Conservation (phyloP, 1,140 invertebrate genomes). For the Pteromalus puparum region DNA sequence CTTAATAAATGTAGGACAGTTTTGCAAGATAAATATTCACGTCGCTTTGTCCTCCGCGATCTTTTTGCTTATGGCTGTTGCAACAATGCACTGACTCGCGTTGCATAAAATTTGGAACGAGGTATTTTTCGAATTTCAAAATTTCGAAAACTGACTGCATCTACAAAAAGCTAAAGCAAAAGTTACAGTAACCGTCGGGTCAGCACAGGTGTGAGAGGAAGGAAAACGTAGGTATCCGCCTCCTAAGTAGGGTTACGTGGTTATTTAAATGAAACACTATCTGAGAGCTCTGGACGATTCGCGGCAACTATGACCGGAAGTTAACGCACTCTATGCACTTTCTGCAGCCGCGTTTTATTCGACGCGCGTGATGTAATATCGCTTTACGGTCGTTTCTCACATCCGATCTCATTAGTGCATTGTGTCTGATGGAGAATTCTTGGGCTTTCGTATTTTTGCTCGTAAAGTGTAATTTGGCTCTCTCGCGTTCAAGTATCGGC, state of each 20-base stretch:
- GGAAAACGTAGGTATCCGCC: slow-evolving; percentile 64
- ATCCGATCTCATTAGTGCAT: slow-evolving; percentile 16
- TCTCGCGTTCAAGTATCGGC: neutral
- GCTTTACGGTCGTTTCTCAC: slow-evolving; percentile 1
- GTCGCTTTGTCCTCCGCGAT: neutral
- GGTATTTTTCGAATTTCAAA: too few species aligned
- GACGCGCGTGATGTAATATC: slow-evolving; percentile 8
- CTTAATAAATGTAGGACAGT: neutral
- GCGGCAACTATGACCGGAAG: slow-evolving; percentile 48
- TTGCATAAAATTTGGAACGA: too few species aligned
- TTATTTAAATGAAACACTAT: slow-evolving; percentile 73
- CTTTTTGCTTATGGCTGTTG: too few species aligned
- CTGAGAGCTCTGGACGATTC: slow-evolving; percentile 49
- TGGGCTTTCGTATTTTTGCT: neutral
- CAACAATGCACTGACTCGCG: too few species aligned
- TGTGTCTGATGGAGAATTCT: neutral
- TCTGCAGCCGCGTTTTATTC: slow-evolving; percentile 5
- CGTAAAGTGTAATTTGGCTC: neutral
- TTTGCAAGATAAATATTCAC: neutral
- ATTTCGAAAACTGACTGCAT: too few species aligned
- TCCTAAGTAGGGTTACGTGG: slow-evolving; percentile 67
- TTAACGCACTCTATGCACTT: slow-evolving; percentile 48
- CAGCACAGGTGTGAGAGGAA: slow-evolving; percentile 56
- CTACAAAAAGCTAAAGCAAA: neutral
- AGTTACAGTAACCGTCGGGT: neutral